These are phyloP conservation scores for Microcebus ravelobensis DNA, from an alignment of 2,113 vertebrate genomes.

Conservation along the genomic window DNA sequence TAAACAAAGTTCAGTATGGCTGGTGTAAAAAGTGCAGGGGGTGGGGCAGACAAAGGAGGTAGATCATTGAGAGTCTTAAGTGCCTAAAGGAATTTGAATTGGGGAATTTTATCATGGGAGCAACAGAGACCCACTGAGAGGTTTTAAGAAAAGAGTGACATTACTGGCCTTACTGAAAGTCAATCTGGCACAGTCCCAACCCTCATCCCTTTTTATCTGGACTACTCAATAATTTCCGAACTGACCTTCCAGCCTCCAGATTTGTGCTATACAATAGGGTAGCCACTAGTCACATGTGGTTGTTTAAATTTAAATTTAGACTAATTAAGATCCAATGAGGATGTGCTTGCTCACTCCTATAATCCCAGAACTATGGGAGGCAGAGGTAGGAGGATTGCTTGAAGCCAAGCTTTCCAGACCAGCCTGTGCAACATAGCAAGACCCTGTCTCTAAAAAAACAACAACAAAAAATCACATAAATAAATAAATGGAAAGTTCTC, in stretches of 20 bases:
- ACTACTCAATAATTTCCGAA: background rate
- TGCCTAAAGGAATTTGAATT: background rate
- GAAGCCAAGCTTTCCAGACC: background rate
- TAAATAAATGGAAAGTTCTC: background rate
- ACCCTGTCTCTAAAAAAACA: background rate
- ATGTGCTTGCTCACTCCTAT: background rate
- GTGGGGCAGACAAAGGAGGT: background rate
- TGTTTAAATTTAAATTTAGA: background rate
- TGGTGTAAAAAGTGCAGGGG: background rate
- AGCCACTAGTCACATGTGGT: background rate
- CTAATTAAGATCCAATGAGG: background rate
- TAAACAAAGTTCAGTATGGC: background rate
- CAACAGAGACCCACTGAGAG: background rate
- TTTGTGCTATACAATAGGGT: background rate
- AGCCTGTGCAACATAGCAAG: background rate
- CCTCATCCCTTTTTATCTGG: background rate
- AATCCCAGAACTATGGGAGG: background rate
- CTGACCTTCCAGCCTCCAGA: background rate
- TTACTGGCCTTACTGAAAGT: background rate
- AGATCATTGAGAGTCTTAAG: background rate
- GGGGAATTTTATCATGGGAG: background rate
- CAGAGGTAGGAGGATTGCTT: background rate
- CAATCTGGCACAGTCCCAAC: background rate
- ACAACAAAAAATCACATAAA: background rate
- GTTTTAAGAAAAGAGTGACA: constrained; percentile 16